Percentiles rank a stretch among this genome's conserved stretches.
Evolutionary conservation across 2,113 vertebrate genomes (phyloP).

Genomic region (Eretmochelys imbricata): DNA sequence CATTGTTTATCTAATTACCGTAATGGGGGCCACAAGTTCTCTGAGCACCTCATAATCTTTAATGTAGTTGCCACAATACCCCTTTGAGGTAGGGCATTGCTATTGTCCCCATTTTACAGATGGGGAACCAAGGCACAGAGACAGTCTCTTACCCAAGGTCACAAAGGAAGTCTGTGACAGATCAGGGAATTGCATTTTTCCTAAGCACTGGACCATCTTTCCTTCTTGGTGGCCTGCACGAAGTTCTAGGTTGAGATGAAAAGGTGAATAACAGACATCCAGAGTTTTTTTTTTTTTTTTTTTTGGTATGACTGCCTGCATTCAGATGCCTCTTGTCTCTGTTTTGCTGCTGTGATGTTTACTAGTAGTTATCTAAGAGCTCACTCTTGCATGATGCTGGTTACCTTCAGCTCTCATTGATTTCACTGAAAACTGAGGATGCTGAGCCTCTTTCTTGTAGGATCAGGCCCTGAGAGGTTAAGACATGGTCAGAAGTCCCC

Average conservation of each 20-base stretch:
- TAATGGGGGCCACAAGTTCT: neutral
- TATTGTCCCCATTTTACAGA: neutral
- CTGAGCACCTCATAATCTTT: neutral
- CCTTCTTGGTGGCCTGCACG: neutral
- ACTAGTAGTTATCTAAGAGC: neutral
- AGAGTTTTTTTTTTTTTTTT: neutral
- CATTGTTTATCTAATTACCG: neutral
- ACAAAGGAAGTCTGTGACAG: neutral
- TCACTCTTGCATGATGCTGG: neutral
- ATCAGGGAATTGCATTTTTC: neutral
- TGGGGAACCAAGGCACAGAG: neutral
- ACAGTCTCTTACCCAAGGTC: neutral
- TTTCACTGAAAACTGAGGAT: neutral
- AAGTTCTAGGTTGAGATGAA: neutral
- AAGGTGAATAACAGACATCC: conserved; percentile 64
- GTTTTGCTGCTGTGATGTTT: conserved; percentile 15
- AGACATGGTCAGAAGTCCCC: neutral
- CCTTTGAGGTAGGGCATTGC: neutral
- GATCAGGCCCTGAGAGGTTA: neutral
- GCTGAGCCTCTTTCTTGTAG: neutral
- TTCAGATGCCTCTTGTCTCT: conserved; percentile 65
- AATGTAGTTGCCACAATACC: neutral
- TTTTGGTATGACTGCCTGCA: conserved; percentile 48
- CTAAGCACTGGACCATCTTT: fast-evolving
- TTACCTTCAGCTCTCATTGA: neutral